Percentiles rank a stretch among this genome's conserved stretches.
Evolutionary conservation across 2,797 vertebrate genomes (phyloP).

Genomic region (Garrulus glandarius): DNA sequence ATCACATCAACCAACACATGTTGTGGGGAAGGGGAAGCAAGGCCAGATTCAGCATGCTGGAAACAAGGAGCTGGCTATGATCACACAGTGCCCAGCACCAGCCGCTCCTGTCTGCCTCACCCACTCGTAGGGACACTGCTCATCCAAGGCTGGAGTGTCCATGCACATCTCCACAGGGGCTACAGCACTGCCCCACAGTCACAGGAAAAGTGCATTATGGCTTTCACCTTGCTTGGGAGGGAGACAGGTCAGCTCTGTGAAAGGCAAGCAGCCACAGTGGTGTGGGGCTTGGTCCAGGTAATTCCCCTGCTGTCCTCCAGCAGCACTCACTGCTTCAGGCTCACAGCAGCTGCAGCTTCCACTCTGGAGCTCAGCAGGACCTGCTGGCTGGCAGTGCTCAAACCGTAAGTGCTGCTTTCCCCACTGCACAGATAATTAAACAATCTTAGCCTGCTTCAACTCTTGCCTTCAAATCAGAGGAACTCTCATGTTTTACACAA

Average conservation of each 20-base stretch:
- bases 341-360: background rate
- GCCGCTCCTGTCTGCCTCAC: accelerated
- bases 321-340: background rate
- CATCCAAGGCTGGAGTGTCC: background rate
- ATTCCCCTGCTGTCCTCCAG: background rate
- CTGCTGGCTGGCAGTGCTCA: background rate
- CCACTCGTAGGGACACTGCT: background rate
- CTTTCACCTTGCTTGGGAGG: background rate
- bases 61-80: background rate
- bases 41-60: background rate
- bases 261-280: background rate
- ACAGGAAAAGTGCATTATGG: background rate
- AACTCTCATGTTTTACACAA: background rate
- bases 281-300: background rate
- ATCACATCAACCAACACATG: constrained; percentile 23
- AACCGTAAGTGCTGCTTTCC: background rate
- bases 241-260: background rate
- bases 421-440: background rate
- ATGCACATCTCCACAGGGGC: background rate
- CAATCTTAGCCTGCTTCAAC: background rate
- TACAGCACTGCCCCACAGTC: background rate
- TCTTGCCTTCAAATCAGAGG: background rate
- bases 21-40: background rate
- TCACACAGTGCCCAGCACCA: background rate
- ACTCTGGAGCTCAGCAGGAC: background rate